Evolutionary conservation across 2,888 invertebrate species (phyloP), one percentile per base, ranked within the genome.

Genomic region (Drosophila paracracens): DNA sequence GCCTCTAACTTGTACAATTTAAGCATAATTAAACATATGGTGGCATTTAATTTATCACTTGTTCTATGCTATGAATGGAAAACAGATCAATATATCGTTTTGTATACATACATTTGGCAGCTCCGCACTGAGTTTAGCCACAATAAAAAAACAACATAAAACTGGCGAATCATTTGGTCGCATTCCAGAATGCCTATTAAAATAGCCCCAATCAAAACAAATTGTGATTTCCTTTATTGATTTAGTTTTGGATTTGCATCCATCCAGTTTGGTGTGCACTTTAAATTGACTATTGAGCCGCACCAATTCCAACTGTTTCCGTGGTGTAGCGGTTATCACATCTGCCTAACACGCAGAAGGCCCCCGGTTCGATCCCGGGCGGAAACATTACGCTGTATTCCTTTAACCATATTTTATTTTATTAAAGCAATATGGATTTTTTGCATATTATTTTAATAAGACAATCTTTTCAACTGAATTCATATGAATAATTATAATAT

Each of bases 351-450:
- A 93, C 93, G 93, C 93, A 92, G 93, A 93, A 93, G 93, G 93
- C 93, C 93, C 93, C 93, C 93, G 93, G 93, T 93, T 93, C 93
- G 93, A 93, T 92, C 93, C 93, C 93, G 93, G 93, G 93, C 93
- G 84, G 84, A 84, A 21, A 21, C 21, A 21, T 21, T 1, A 21
- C 21, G 21, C 21, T 21, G 21, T 21, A 21, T 21, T 21, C 21
- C 21, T 21, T 21, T 21, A 21, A 21, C 21, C 21, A 21, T 21
- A 21, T 21, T 21, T 21, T 21, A 1, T 35, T 38, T 36, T 8
- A 31, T 31, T 31, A 0, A 50, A 50, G 29, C 16, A 50, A 31
- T 31, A 0, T 8, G 31, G 8, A 6, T 0, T 1, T 1, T 29
- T 13, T 8, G 27, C 69, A 68, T 83, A 65, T 13, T 1, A 6